Evolutionary conservation across 2,888 invertebrate genomes (phyloP).

Genomic region (Ernsta delagoae): DNA sequence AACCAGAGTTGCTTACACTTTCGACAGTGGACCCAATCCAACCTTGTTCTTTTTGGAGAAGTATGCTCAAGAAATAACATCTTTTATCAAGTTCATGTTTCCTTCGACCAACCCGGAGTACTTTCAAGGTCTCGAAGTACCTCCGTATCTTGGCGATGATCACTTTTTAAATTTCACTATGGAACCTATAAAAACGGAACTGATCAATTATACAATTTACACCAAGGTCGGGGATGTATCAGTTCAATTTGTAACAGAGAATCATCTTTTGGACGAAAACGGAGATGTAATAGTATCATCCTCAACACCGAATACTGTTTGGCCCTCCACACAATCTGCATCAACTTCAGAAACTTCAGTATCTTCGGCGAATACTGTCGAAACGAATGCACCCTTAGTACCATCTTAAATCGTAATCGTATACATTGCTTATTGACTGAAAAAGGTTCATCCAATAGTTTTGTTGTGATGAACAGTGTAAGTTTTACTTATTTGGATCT

Average conservation of each 20-base stretch:
- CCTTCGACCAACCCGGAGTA: constrained; percentile 20
- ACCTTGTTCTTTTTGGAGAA: constrained; percentile 24
- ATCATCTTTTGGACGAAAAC: constrained; percentile 17
- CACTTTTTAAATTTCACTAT: constrained; percentile 7
- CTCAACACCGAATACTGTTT: neutral
- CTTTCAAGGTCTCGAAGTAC: constrained; percentile 11
- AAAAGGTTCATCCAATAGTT: no score
- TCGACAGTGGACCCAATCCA: constrained; percentile 27
- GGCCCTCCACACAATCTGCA: neutral
- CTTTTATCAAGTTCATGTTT: constrained; percentile 18
- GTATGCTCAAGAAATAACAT: constrained; percentile 18
- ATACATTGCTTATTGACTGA: no score
- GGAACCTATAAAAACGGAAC: neutral
- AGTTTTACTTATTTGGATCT: no score
- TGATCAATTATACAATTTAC: constrained; percentile 11
- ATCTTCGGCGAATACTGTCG: no score
- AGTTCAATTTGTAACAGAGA: constrained; percentile 2
- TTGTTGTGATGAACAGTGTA: no score
- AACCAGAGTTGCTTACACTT: constrained; percentile 10
- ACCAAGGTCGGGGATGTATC: constrained; percentile 9
- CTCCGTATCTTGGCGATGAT: neutral
- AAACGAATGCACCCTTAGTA: no score
- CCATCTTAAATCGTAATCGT: no score
- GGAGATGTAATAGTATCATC: constrained; percentile 2
- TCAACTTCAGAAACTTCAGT: neutral